Conservation (phyloP, 2,888 invertebrate genomes). For the Chouioia cunea region DNA sequence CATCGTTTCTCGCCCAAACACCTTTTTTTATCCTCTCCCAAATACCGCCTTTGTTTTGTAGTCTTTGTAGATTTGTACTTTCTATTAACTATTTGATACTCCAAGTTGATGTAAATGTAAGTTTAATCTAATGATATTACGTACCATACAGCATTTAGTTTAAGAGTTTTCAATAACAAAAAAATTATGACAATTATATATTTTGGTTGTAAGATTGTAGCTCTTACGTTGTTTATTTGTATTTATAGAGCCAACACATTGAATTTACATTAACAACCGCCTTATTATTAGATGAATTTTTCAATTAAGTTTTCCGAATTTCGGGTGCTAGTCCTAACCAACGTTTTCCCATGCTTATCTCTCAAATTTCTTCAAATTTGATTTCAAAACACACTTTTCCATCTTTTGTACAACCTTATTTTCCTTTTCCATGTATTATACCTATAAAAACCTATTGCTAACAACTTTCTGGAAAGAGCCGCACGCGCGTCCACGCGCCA, state of each 20-base stretch:
- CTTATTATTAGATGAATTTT: slow-evolving; percentile 23
- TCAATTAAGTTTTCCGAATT: slow-evolving; percentile 41
- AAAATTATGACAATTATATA: slow-evolving; percentile 19
- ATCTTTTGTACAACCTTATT: neutral
- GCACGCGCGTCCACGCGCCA: slow-evolving; percentile 67
- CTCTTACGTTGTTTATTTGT: slow-evolving; percentile 15
- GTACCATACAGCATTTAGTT: slow-evolving; percentile 12
- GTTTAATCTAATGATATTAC: slow-evolving; percentile 29
- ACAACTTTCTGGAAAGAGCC: slow-evolving; percentile 55
- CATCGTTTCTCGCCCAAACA: too few species aligned
- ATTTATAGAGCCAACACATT: slow-evolving; percentile 27
- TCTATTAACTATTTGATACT: slow-evolving; percentile 28
- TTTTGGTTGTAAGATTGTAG: slow-evolving; percentile 23
- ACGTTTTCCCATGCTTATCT: slow-evolving; percentile 43
- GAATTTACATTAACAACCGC: slow-evolving; percentile 10
- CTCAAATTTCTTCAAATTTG: slow-evolving; percentile 47
- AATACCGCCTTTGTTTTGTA: slow-evolving; percentile 33
- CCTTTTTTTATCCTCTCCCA: too few species aligned
- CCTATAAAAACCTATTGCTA: slow-evolving; percentile 51
- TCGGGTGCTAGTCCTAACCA: slow-evolving; percentile 49
- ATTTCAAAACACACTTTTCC: too few species aligned
- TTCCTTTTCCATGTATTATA: slow-evolving; percentile 37
- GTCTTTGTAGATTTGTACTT: slow-evolving; percentile 41
- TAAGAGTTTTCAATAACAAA: slow-evolving; percentile 29
- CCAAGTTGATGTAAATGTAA: slow-evolving; percentile 40